phyloP scores from a whole-genome alignment of 2,797 vertebrate species.

The Labroides dimidiatus region DNA sequence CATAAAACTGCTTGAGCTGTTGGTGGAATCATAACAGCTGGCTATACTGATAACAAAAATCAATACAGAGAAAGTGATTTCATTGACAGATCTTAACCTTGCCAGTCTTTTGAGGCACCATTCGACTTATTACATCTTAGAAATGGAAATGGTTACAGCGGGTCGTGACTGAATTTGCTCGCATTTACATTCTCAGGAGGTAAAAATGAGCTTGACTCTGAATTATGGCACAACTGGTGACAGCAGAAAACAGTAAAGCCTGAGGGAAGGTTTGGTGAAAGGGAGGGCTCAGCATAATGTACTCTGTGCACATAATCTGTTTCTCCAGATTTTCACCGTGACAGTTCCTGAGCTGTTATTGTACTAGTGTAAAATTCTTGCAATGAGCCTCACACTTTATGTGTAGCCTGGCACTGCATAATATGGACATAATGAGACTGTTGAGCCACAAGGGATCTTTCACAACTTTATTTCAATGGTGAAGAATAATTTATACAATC shows the following conservation, averaged over 20 bases:
- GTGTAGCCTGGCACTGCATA: not conserved
- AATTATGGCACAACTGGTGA: constrained; percentile 27
- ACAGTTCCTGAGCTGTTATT: not conserved
- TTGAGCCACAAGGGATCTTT: not conserved
- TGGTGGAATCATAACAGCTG: constrained; percentile 28
- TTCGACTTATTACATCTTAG: not conserved
- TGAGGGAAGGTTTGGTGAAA: constrained; percentile 30
- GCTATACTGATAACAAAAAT: not conserved
- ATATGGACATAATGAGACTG: not conserved
- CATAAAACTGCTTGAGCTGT: constrained; percentile 13
- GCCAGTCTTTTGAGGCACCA: not conserved
- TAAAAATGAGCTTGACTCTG: constrained; percentile 17
- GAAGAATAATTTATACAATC: not conserved
- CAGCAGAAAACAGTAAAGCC: constrained; percentile 34
- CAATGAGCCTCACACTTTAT: not conserved
- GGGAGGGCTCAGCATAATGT: constrained; percentile 18
- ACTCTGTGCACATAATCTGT: not conserved
- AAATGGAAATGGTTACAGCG: not conserved
- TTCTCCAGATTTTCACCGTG: constrained; percentile 1
- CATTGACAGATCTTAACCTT: not conserved
- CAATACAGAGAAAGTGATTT: not conserved
- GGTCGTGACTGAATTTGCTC: not conserved
- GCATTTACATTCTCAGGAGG: not conserved
- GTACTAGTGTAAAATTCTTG: not conserved
- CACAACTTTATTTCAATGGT: not conserved